A percentile compares a stretch with the other conserved stretches of the same genome.
Evolutionary conservation across 2,113 vertebrate species (phyloP).

Genomic region (Campylomormyrus tamandua): DNA sequence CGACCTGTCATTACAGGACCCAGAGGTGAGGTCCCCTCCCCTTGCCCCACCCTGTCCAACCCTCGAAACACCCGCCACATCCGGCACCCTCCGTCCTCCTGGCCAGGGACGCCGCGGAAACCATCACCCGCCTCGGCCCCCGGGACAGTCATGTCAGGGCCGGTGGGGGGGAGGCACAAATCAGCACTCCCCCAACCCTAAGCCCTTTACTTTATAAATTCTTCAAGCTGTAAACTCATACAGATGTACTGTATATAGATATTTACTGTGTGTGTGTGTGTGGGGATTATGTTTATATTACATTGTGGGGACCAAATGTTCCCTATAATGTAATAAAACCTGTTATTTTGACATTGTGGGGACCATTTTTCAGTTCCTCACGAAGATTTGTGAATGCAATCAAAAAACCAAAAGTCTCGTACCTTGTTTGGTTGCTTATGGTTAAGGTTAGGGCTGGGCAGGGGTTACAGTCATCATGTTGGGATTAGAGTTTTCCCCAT

Average conservation of each 20-base stretch:
- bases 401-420: too few relatives aligned
- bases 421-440: too few relatives aligned
- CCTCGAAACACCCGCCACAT: slow-evolving; percentile 14
- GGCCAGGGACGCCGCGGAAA: neutral
- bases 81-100: slow-evolving; percentile 4
- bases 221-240: neutral
- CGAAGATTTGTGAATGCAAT: too few relatives aligned
- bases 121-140: neutral
- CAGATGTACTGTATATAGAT: neutral
- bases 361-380: too few relatives aligned
- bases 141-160: neutral
- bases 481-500: too few relatives aligned
- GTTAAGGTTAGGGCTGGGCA: too few relatives aligned
- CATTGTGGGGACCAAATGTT: too few relatives aligned
- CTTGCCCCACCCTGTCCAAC: slow-evolving; percentile 29
- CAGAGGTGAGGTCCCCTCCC: slow-evolving; percentile 82
- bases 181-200: neutral
- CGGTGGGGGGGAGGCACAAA: neutral
- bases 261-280: neutral
- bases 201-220: neutral
- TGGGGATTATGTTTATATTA: too few relatives aligned
- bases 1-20: slow-evolving; percentile 94
- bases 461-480: too few relatives aligned
- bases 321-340: too few relatives aligned
- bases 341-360: too few relatives aligned